Conservation (phyloP, 1,140 invertebrate genomes). For the Atta texana region DNA sequence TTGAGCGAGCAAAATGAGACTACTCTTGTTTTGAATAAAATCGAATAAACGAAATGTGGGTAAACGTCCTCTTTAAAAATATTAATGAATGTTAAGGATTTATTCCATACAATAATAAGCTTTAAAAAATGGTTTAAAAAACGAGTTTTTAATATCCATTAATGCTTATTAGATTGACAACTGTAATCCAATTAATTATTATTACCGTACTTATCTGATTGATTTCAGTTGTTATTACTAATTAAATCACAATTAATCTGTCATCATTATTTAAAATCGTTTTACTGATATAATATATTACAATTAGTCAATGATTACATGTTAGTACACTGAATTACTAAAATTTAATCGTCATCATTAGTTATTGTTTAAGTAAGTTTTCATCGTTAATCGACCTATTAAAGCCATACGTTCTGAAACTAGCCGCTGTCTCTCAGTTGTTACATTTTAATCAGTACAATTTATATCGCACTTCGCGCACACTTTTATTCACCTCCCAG, state of each 20-base stretch:
- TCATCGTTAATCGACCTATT: conserved; percentile 10
- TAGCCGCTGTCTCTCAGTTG: neutral
- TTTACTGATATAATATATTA: conserved; percentile 13
- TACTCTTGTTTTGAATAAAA: conserved; percentile 9
- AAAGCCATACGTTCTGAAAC: conserved; percentile 6
- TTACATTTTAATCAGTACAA: conserved; percentile 31
- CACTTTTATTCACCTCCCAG: conserved; percentile 43
- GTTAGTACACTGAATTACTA: conserved; percentile 13
- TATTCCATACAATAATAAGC: neutral
- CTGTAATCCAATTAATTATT: conserved; percentile 21
- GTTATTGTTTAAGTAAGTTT: conserved; percentile 30
- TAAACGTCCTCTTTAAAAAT: neutral
- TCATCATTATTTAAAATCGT: conserved; percentile 41
- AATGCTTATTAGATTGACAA: neutral
- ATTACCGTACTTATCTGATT: conserved; percentile 24
- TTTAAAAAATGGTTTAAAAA: conserved; percentile 12
- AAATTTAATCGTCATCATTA: conserved; percentile 27
- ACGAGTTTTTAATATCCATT: neutral
- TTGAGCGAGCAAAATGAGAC: conserved; percentile 30
- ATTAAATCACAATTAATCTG: conserved; percentile 30
- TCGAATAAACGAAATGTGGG: conserved; percentile 20
- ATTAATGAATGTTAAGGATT: neutral
- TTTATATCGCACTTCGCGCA: neutral
- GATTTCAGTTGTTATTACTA: conserved; percentile 22
- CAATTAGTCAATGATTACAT: conserved; percentile 2